Base-by-base conservation (phyloP, 2,113 vertebrate genomes). In the Limnothrissa miodon region DNA sequence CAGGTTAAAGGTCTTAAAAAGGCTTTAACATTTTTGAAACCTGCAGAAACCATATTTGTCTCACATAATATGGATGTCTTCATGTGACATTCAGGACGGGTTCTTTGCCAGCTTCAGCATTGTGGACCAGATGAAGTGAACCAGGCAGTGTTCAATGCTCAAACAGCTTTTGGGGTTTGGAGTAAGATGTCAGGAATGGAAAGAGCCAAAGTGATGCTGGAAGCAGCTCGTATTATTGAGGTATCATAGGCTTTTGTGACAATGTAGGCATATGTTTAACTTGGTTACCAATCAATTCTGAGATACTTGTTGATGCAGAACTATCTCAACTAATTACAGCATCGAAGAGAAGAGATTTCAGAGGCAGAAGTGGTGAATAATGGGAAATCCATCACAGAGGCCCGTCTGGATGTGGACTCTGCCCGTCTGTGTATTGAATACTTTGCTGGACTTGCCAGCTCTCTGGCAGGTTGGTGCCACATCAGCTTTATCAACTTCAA, bases 351-450 rank as follows among this genome's bases (percentile, higher is more conserved):
- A 1, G 95, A 96, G 81, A 96, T 99, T 11, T 98, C 97, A 17
- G 92, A 93, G 39, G 66, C 96, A 85, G 98, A 99, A 90, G 96
- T 96, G 48, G 93, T 97, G 90, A 97, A 98, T 90, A 99, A 99
- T 0, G 98, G 98, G 39, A 99, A 99, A 87, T 97, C 97, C 70
- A 93, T 99, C 90, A 95, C 95, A 1, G 98, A 99, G 89, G 96
- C 98, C 33, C 93, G 93, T 80, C 83, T 95, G 89, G 98, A 99
- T 79, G 91, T 99, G 0, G 96, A 98, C 66, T 89, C 93, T 53
- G 96, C 94, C 36, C 96, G 97, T 95, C 94, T 97, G 86, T 96
- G 95, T 88, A 91, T 98, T 82, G 96, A 99, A 86, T 99, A 97
- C 89, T 99, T 94, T 0, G 98, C 97, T 0, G 97, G 96, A 8